These are phyloP conservation scores for Cryptomyrus ogoouensis DNA, from an alignment of 2,113 vertebrate genomes.

Conservation along the genomic window DNA sequence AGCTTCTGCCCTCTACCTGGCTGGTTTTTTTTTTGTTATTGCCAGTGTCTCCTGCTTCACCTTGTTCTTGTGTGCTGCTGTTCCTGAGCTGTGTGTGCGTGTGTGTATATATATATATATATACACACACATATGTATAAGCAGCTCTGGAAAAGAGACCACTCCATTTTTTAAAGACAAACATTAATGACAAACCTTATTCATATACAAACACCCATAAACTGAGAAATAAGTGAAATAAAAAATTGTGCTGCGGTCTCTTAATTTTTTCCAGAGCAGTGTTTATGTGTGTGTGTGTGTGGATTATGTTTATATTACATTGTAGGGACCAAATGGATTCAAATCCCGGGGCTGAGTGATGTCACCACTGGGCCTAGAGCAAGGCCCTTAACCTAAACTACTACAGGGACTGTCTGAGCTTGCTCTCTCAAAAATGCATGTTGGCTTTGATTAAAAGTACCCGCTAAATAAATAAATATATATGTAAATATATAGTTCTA, in stretches of 20 bases:
- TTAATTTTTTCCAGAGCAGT: no score
- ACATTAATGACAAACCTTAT: no score
- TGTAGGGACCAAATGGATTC: no score
- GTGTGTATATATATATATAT: no score
- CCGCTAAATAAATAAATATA: neutral
- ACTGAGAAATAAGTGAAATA: no score
- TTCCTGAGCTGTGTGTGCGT: no score
- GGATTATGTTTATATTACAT: no score
- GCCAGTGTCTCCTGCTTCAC: neutral
- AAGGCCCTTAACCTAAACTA: neutral
- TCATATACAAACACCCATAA: no score
- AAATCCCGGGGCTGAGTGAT: neutral
- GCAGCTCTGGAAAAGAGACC: neutral
- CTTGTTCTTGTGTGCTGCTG: neutral
- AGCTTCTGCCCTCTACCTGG: no score
- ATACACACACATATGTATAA: neutral
- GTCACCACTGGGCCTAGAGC: neutral
- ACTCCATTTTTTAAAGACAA: no score
- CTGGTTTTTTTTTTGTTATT: neutral
- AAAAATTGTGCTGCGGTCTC: no score
- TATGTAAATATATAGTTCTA: neutral
- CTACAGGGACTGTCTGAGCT: neutral
- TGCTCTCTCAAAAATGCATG: neutral
- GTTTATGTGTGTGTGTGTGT: no score
- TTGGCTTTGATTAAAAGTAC: neutral